These are phyloP conservation scores for Catostylus mosaicus DNA, from an alignment of 30 jellyfish, hydroid and myxozoan genomes.

Conservation along the genomic window DNA sequence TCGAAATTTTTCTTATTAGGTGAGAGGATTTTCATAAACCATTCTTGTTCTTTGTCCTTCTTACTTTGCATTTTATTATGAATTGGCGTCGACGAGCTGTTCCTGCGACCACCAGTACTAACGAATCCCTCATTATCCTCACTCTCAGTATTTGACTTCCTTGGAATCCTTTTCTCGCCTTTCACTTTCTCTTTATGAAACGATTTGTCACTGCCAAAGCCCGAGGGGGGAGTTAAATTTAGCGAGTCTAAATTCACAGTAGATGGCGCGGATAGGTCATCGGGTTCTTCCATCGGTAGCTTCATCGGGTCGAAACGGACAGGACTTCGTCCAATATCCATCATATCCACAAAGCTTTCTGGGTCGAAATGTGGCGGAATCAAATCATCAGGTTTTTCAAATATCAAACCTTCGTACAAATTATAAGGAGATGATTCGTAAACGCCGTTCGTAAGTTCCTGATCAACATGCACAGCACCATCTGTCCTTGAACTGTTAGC, in stretches of 20 bases:
- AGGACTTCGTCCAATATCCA: constrained; percentile 20
- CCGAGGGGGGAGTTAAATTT: background rate
- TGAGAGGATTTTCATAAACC: constrained; percentile 36
- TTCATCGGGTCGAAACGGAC: background rate
- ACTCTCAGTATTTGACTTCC: background rate
- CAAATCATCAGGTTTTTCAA: constrained; percentile 31
- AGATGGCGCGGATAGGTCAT: constrained; percentile 1
- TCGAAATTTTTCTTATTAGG: constrained; percentile 36
- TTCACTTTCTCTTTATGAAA: constrained; percentile 1
- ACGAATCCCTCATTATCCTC: constrained; percentile 1
- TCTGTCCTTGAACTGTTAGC: constrained; percentile 2
- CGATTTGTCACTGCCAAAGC: constrained; percentile 18
- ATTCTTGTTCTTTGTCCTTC: constrained; percentile 49
- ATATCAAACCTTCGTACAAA: constrained; percentile 1
- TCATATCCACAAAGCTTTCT: constrained; percentile 35
- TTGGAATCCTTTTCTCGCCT: background rate
- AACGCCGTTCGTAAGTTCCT: constrained; percentile 14
- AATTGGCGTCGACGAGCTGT: constrained; percentile 32
- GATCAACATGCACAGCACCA: constrained; percentile 11
- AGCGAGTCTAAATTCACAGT: constrained; percentile 35
- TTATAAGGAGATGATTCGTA: constrained; percentile 19
- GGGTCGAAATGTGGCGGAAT: background rate
- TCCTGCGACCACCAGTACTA: background rate
- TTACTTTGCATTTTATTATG: constrained; percentile 29
- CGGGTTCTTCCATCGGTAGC: constrained; percentile 14